phyloP scores from a whole-genome alignment of 2,888 invertebrate species.

The Lasioglossum malachurum region DNA sequence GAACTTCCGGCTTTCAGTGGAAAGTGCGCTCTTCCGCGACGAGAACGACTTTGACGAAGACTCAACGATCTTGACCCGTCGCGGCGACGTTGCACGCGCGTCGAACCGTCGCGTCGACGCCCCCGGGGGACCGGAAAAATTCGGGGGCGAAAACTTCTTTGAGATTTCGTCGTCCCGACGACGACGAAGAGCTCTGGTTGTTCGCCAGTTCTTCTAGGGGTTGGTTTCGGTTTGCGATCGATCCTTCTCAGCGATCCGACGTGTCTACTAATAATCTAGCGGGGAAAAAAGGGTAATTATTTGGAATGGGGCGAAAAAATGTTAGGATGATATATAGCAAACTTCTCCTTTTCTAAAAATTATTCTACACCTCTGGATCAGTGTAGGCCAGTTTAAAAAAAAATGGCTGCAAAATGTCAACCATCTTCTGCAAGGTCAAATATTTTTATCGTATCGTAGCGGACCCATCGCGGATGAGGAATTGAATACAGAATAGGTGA shows the following conservation, averaged over 20 bases:
- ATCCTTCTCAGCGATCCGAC: background rate
- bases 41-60: slow-evolving; percentile 46
- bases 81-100: background rate
- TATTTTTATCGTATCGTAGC: too few species aligned
- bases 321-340: too few species aligned
- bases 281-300: too few species aligned
- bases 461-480: background rate
- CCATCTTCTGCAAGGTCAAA: too few species aligned
- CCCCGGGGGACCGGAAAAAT: background rate
- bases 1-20: slow-evolving; percentile 50
- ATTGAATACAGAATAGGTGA: background rate
- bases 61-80: background rate
- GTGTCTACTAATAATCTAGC: too few species aligned
- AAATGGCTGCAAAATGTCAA: too few species aligned
- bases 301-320: too few species aligned
- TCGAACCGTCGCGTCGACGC: slow-evolving; percentile 1
- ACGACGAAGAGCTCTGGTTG: background rate
- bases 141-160: background rate
- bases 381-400: too few species aligned
- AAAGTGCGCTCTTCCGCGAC: slow-evolving; percentile 43
- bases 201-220: background rate
- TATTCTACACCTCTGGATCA: too few species aligned
- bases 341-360: too few species aligned
- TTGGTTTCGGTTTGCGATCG: background rate
- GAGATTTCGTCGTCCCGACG: background rate